Evolutionary conservation across 92 coral and sea anemone species (phyloP).

Genomic region (Epizoanthus illoricatus): DNA sequence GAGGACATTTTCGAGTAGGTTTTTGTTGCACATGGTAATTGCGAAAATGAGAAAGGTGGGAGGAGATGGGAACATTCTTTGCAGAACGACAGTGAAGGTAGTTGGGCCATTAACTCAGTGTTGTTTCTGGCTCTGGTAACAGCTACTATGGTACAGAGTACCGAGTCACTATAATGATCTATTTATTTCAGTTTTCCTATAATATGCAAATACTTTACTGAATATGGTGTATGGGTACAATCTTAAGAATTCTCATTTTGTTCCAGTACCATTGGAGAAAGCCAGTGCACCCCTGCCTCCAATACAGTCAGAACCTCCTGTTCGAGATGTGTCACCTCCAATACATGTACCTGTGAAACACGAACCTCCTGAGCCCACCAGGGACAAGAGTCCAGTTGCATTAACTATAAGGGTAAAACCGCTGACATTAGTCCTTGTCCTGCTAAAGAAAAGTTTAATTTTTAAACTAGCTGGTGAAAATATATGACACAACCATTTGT

Average conservation of each 20-base stretch:
- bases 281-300: constrained; percentile 35
- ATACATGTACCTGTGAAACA: background rate
- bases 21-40: no score
- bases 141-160: no score
- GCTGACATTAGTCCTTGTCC: background rate
- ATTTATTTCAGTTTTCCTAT: no score
- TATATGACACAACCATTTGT: no score
- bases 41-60: no score
- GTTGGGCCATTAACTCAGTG: no score
- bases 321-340: constrained; percentile 26
- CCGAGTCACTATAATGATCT: background rate
- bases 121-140: no score
- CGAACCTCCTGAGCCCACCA: constrained; percentile 15
- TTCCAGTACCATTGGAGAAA: constrained; percentile 28
- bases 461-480: no score
- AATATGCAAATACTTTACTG: background rate
- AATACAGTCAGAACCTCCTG: constrained; percentile 35
- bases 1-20: no score
- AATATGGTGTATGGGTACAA: background rate
- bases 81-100: no score
- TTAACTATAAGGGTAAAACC: constrained; percentile 6
- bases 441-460: no score
- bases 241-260: background rate
- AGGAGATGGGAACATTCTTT: no score
- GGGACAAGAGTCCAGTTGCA: constrained; percentile 9